Evolutionary conservation across 2,797 vertebrate genomes (phyloP), one percentile per base, ranked within the genome.

Genomic region (Aratinga solstitialis): DNA sequence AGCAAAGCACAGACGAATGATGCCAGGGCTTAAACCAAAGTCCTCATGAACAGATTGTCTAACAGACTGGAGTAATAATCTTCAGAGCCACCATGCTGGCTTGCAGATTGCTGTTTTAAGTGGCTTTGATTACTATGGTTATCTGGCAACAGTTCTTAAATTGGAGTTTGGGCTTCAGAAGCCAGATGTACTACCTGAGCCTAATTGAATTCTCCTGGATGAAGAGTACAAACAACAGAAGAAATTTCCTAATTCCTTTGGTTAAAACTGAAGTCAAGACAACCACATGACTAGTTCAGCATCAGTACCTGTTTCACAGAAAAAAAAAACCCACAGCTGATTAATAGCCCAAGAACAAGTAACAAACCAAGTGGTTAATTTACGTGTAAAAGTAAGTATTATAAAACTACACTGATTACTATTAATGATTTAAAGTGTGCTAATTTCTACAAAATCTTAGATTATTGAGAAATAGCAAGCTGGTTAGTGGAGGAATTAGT

Each of bases 51-150:
- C 94, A 97, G 96, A 97, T 97, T 98, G 96, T 86, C 56, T 91
- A 94, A 95, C 95, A 97, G 93, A 94, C 92, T 96, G 95, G 56
- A 95, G 84, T 94, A 96, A 96, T 97, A 97, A 97, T 97, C 93
- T 97, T 97, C 84, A 84, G 71, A 96, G 93, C 87, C 90, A 95
- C 88, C 90, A 96, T 62, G 94, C 96, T 97, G 96, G 81, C 76
- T 97, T 96, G 61, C 93, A 97, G 94, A 97, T 95, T 97, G 91
- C 84, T 95, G 47, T 96, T 97, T 95, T 96, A 94, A 96, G 94
- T 89, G 72, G 56, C 79, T 96, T 97, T 96, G 93, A 94, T 97
- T 97, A 94, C 96, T 95, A 93, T 80, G 79, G 84, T 93, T 87
- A 93, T 95, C 96, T 97, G 95, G 95, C 93, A 94, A 76, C 34